Evolutionary conservation across 2,113 vertebrate genomes (phyloP), one percentile per base, ranked within the genome.

Genomic region (Hippocampus barbouri): DNA sequence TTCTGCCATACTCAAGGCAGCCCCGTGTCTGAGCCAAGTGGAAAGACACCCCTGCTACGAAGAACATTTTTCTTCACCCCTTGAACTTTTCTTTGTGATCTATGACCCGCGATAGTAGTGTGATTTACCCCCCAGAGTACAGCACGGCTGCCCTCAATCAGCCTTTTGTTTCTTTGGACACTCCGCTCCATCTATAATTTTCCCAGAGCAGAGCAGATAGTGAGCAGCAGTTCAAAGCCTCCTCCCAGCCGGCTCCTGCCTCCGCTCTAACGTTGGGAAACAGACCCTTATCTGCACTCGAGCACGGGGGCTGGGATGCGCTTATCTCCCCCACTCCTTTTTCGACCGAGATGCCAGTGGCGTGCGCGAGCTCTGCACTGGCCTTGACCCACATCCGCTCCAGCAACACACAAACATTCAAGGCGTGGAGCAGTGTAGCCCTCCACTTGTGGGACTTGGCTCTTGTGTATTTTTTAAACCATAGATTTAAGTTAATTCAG

Each of bases 281-380:
- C 74, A 71, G 83, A 64, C 75, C 72, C 83, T 91, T 91, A 91
- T 90, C 88, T 77, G 59, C 76, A 79, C 78, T 77, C 43, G 65
- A 73, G 82, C 25, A 27, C 66, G 71, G 76, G 84, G 84, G 84
- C 82, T 73, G 85, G 84, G 74, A 43, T 54, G 71, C 71, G 79
- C 82, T 91, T 91, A 91, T 91, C 88, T 89, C 73, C 67, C 85
- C 69, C 82, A 88, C 88, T 90, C 86, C 87, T 85, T 79, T 80
- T 75, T 83, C 51, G 80, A 88, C 84, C 79, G 85, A 88, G 79
- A 83, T 84, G 79, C 85, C 85, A 86, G 88, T 56, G 59, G 78
- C 84, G 79, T 64, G 43, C 79, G 74, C 64, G 20, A 75, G 84
- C 75, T 53, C 80, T 82, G 84, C 86, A 84, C 83, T 45, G 89